Conservation (phyloP, 2,797 vertebrate species). For the Vespertilio murinus region DNA sequence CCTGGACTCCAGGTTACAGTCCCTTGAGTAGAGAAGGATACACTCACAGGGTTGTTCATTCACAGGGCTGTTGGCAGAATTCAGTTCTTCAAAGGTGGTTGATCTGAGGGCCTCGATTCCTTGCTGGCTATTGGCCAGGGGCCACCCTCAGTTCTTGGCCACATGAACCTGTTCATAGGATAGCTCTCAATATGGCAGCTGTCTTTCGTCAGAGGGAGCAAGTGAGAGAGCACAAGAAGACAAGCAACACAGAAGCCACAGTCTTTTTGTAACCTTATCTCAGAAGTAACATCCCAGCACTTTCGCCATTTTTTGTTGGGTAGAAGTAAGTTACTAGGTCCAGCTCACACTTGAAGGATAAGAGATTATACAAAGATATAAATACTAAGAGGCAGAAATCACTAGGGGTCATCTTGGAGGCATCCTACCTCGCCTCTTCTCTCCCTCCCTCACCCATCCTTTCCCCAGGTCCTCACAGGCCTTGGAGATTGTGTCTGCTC, state of each 20-base stretch:
- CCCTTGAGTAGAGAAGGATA: neutral
- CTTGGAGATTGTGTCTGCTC: neutral
- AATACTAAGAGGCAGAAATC: neutral
- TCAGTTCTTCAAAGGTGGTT: neutral
- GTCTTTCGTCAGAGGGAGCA: neutral
- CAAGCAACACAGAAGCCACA: neutral
- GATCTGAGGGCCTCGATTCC: neutral
- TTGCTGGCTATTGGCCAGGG: neutral
- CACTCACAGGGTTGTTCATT: neutral
- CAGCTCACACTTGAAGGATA: neutral
- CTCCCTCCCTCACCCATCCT: neutral
- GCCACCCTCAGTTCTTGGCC: neutral
- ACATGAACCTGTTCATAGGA: neutral
- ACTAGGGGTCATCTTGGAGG: neutral
- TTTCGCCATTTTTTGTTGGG: neutral
- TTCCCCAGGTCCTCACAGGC: neutral
- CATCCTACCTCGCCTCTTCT: neutral
- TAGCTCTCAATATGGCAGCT: neutral
- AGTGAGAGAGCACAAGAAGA: neutral
- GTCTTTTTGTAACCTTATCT: neutral
- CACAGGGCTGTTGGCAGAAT: neutral
- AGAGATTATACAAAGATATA: neutral
- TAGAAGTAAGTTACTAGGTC: neutral
- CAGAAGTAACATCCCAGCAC: neutral
- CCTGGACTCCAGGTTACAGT: neutral